phyloP scores from a whole-genome alignment of 2,797 vertebrate species.

The Hypotaenidia philippensis region DNA sequence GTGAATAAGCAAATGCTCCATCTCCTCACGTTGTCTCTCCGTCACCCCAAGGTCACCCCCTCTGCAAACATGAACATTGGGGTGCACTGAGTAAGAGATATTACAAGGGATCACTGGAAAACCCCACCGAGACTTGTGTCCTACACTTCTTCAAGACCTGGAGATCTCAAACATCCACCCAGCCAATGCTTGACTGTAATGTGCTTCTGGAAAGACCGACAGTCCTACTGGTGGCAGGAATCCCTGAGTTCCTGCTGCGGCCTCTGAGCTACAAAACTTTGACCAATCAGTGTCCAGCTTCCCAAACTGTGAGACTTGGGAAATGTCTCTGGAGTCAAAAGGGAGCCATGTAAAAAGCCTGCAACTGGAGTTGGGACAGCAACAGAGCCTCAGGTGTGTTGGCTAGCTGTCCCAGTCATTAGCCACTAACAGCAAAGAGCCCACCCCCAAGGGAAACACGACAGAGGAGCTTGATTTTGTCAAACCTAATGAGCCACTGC shows the following conservation, averaged over 20 bases:
- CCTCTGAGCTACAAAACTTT: neutral
- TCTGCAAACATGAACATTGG: fast-evolving
- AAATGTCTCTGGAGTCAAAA: neutral
- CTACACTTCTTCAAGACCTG: neutral
- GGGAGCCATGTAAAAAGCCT: neutral
- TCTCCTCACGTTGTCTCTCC: neutral
- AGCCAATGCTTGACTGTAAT: neutral
- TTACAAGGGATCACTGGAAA: neutral
- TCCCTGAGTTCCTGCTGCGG: neutral
- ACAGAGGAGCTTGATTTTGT: neutral
- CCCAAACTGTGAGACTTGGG: neutral
- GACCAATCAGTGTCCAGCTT: neutral
- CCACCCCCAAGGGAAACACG: fast-evolving
- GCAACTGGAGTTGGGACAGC: neutral
- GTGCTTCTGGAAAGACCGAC: neutral
- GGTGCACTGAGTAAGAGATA: neutral
- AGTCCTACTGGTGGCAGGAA: neutral
- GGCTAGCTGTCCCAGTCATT: neutral
- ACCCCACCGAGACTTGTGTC: neutral
- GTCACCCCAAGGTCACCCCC: neutral
- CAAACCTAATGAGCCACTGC: neutral
- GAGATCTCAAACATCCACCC: neutral
- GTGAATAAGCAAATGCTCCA: neutral
- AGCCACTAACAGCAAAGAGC: neutral
- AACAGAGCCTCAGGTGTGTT: neutral